Percentiles rank a stretch among this genome's conserved stretches.
phyloP scores from a whole-genome alignment of 2,888 invertebrate species.

The Harmothoe impar region DNA sequence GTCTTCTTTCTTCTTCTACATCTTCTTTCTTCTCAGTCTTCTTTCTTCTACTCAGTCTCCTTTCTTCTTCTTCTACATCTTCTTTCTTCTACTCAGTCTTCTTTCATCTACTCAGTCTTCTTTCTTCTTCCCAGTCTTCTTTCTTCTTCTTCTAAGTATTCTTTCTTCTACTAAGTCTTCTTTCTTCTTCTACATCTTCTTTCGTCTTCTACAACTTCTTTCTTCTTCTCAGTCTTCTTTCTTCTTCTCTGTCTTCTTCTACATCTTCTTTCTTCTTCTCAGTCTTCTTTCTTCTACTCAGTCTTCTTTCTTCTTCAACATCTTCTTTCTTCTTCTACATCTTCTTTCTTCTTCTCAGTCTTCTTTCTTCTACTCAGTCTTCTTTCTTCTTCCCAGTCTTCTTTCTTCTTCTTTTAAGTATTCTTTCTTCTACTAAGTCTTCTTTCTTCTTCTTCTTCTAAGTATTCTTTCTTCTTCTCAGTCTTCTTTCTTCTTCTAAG shows the following conservation, averaged over 20 bases:
- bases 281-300: background rate
- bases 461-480: constrained; percentile 38
- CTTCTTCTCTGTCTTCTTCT: background rate
- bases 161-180: too few species aligned
- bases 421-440: too few species aligned
- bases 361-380: constrained; percentile 9
- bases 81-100: constrained; percentile 35
- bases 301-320: background rate
- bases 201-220: background rate
- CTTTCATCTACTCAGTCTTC: background rate
- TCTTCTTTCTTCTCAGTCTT: constrained; percentile 41
- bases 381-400: too few species aligned
- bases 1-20: constrained; percentile 23
- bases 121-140: background rate
- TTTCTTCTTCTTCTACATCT: constrained; percentile 39
- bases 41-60: background rate
- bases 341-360: background rate
- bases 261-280: background rate
- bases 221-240: background rate
- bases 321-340: background rate
- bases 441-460: too few species aligned
- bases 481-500: constrained; percentile 41
- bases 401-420: too few species aligned
- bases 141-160: background rate
- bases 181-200: too few species aligned